Conservation (phyloP, 2,113 vertebrate genomes). For the Erinaceus europaeus region DNA sequence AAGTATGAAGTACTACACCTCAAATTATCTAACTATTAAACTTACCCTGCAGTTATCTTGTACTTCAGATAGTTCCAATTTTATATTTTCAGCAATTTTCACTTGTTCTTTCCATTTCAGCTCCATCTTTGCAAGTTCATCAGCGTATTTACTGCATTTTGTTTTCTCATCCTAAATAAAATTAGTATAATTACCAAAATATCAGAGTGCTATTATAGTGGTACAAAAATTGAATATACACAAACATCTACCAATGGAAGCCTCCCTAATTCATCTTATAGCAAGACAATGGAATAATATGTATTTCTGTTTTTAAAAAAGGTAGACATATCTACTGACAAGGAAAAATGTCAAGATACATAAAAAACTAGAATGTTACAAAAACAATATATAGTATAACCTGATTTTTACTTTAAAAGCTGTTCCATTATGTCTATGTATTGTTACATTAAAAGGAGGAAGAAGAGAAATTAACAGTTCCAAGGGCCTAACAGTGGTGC, state of each 20-base stretch:
- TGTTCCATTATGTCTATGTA: neutral
- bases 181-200: constrained; percentile 46
- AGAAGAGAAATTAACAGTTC: too few relatives aligned
- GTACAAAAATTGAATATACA: neutral
- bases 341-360: neutral
- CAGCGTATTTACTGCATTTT: constrained; percentile 91
- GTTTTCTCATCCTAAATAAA: constrained; percentile 92
- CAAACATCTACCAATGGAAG: neutral
- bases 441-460: neutral
- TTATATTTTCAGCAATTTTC: constrained; percentile 90
- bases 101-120: constrained; percentile 95
- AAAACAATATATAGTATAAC: neutral
- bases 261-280: neutral
- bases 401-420: neutral
- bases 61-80: constrained; percentile 89
- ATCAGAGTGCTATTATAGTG: neutral
- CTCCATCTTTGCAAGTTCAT: constrained; percentile 94
- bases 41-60: constrained; percentile 94
- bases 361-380: constrained; percentile 20
- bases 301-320: neutral
- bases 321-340: neutral
- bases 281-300: neutral
- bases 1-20: neutral
- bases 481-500: too few relatives aligned
- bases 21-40: neutral